Evolutionary conservation across 2,113 vertebrate genomes (phyloP).

Genomic region (Solea solea): DNA sequence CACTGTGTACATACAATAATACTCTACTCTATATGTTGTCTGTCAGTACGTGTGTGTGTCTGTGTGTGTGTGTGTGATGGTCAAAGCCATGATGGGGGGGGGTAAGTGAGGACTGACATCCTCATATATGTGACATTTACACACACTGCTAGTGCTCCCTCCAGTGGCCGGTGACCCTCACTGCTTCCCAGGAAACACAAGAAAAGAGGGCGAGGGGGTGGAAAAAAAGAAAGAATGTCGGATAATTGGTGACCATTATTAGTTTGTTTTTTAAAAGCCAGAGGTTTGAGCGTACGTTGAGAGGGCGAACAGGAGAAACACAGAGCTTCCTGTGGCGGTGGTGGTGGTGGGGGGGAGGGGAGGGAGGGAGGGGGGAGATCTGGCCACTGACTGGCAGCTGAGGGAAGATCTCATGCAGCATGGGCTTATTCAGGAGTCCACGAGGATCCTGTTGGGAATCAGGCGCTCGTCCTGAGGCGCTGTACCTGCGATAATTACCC

Average conservation of each 20-base stretch:
- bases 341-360: background rate
- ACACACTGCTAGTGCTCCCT: constrained; percentile 76
- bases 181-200: constrained; percentile 31
- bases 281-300: background rate
- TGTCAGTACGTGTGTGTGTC: constrained; percentile 21
- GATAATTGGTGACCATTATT: constrained; percentile 12
- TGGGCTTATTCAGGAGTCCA: constrained; percentile 59
- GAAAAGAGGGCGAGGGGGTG: background rate
- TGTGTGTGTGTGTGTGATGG: constrained; percentile 40
- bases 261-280: constrained; percentile 1
- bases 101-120: constrained; percentile 54
- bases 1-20: constrained; percentile 41
- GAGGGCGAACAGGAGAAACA: constrained; percentile 9
- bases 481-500: constrained; percentile 74
- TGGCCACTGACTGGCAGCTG: constrained; percentile 43
- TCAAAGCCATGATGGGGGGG: constrained; percentile 45
- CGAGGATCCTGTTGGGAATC: constrained; percentile 69
- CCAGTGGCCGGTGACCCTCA: constrained; percentile 65
- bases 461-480: constrained; percentile 65
- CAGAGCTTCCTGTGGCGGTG: constrained; percentile 6
- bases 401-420: constrained; percentile 42
- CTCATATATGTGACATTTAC: constrained; percentile 29
- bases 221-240: constrained; percentile 4
- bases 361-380: background rate
- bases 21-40: constrained; percentile 42